Evolutionary conservation across 1,140 invertebrate genomes (phyloP).

Genomic region (Hyles euphorbiae): DNA sequence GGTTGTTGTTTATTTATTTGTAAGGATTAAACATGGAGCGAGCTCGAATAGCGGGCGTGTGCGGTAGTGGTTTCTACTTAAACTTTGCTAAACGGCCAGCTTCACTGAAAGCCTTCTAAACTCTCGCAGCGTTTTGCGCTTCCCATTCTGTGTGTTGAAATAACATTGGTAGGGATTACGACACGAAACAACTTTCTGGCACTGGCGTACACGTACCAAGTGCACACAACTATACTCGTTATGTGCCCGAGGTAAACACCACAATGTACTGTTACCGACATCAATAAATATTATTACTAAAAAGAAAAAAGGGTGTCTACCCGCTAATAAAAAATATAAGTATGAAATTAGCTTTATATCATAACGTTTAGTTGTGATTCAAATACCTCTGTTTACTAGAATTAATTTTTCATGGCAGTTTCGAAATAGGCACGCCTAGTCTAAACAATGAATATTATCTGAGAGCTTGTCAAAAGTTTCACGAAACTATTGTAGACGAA

Average conservation of each 20-base stretch:
- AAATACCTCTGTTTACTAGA: too few relatives aligned
- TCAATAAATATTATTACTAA: too few relatives aligned
- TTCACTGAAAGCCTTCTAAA: constrained; percentile 61
- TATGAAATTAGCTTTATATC: too few relatives aligned
- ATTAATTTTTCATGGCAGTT: neutral
- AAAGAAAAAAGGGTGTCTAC: too few relatives aligned
- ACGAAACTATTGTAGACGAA: constrained; percentile 14
- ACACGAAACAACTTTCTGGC: constrained; percentile 10
- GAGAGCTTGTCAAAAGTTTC: constrained; percentile 30
- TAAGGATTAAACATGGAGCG: constrained; percentile 54
- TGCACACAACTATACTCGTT: too few relatives aligned
- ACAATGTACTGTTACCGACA: too few relatives aligned
- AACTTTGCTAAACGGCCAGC: constrained; percentile 64
- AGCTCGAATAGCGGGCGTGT: constrained; percentile 42
- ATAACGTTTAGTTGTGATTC: too few relatives aligned
- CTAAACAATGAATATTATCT: constrained; percentile 21
- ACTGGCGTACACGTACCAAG: too few relatives aligned
- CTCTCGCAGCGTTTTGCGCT: constrained; percentile 45
- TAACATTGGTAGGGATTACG: constrained; percentile 41
- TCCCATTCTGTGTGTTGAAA: constrained; percentile 46
- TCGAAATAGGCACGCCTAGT: constrained; percentile 16
- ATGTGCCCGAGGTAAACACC: too few relatives aligned
- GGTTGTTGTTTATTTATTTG: constrained; percentile 64
- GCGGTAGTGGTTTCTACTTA: constrained; percentile 53
- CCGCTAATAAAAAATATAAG: too few relatives aligned